Percentiles rank a stretch among this genome's conserved stretches.
Evolutionary conservation across 2,113 vertebrate species (phyloP).

Genomic region (Laticauda laticaudata): DNA sequence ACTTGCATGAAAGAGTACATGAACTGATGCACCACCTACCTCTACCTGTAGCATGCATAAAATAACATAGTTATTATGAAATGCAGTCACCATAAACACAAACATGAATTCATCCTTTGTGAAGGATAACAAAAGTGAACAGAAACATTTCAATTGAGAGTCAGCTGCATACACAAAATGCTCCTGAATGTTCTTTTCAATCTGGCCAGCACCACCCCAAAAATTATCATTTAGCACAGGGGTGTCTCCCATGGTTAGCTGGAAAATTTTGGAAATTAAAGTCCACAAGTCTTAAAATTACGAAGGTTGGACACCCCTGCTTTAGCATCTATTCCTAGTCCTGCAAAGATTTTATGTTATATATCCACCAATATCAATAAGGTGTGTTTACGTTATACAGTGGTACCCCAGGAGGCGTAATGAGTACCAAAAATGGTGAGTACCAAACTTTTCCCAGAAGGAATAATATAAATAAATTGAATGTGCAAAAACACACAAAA

Average conservation of each 20-base stretch:
- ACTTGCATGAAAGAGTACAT: neutral
- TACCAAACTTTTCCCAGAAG: too few species aligned
- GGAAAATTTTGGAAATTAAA: too few species aligned
- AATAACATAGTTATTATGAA: neutral
- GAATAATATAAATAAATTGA: too few species aligned
- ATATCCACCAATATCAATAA: neutral
- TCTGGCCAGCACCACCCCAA: neutral
- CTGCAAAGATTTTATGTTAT: neutral
- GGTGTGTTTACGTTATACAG: neutral
- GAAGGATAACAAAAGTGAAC: neutral
- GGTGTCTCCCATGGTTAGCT: too few species aligned
- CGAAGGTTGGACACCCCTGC: neutral
- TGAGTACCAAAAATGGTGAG: too few species aligned
- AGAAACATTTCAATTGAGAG: neutral
- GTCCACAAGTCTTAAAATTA: too few species aligned
- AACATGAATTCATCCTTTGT: neutral
- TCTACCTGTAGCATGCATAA: neutral
- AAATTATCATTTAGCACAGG: neutral
- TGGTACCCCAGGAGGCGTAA: too few species aligned
- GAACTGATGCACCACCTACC: neutral
- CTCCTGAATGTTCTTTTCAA: neutral
- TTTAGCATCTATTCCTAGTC: neutral
- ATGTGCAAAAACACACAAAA: too few species aligned
- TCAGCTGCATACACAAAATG: neutral
- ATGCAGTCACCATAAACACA: neutral